Base-by-base conservation (phyloP, 2,888 invertebrate species). In the Acleris holmiana region DNA sequence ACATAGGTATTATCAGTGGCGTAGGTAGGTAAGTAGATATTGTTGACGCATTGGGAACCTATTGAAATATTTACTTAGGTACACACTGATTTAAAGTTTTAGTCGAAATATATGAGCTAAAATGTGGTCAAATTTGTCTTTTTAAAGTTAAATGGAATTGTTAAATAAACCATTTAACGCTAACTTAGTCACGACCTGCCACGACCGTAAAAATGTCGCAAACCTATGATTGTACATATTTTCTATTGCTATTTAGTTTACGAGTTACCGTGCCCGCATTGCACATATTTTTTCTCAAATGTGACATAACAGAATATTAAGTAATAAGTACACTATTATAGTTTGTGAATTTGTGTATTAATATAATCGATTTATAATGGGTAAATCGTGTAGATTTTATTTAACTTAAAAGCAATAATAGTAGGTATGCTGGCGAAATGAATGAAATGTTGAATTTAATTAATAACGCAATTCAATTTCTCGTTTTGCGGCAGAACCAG, bases 371-470 rank as follows among this genome's bases (percentile, higher is more conserved):
- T 29, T 29, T 10, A 21, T 25, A 50, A 50, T n/a, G 6, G 25
- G n/a, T 29, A 10, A 51, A 13, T 50, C 25, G 50, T 50, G 50
- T 50, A 35, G 29, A 35, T 35, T 35, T 35, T 18, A 1, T 35
- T 15, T n/a, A 15, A 44, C 44, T 40, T 41, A 13, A 19, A 35
- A 18, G 19, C 4, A 19, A n/a, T 18, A 57, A 44, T 17, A 41
- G 41, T 25, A 23, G 17, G 18, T 18, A 23, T 55, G 18, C 19
- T 46, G 41, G 44, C 19, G 50, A 41, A 51, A 59, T 29, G 15
- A 59, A 51, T 44, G 29, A 29, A 29, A 25, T 18, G 44, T 41
- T 50, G n/a, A 19, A 50, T 44, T 25, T 41, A 15, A 44, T 18
- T 29, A 15, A 25, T 44, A 55, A 55, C 6, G 13, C 25, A 44